Conservation (phyloP, 30 jellyfish, hydroid and myxozoan genomes). For the Pelagia noctiluca region DNA sequence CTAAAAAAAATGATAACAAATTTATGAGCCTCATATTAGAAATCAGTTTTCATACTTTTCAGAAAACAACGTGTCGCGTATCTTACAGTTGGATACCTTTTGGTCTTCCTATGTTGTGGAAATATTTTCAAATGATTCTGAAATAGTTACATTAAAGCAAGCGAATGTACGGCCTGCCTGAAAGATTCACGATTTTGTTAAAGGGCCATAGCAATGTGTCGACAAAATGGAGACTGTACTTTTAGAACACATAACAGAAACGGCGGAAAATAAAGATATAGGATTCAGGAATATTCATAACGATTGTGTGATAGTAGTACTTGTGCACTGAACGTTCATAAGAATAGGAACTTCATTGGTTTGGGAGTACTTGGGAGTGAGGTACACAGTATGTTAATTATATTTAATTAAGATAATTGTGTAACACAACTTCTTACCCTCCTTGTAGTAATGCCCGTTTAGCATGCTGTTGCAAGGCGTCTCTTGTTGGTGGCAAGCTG, state of each 20-base stretch:
- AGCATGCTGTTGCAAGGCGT: conserved; percentile 39
- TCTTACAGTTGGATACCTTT: not conserved
- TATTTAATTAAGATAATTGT: not conserved
- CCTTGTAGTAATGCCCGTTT: conserved; percentile 46
- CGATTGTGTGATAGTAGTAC: conserved; percentile 5
- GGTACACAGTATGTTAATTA: not conserved
- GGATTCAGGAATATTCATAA: not conserved
- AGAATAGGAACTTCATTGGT: not conserved
- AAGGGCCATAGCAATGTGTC: conserved; percentile 8
- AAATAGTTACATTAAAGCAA: not conserved
- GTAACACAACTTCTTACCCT: conserved; percentile 26
- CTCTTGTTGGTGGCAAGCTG: conserved; percentile 53
- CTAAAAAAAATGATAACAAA: not conserved
- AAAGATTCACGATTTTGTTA: not conserved
- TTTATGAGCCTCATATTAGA: not conserved
- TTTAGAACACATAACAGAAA: not conserved
- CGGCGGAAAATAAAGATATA: not conserved
- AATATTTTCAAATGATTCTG: not conserved
- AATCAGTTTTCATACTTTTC: not conserved
- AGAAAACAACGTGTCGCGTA: not conserved
- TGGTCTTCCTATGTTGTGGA: conserved; percentile 2
- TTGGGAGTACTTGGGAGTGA: not conserved
- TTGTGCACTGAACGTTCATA: not conserved
- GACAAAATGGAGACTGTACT: not conserved
- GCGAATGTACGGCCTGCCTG: conserved; percentile 11